A percentile compares a stretch with the other conserved stretches of the same genome.
phyloP scores from a whole-genome alignment of 2,888 invertebrate genomes.

The Calliphora vomitoria region DNA sequence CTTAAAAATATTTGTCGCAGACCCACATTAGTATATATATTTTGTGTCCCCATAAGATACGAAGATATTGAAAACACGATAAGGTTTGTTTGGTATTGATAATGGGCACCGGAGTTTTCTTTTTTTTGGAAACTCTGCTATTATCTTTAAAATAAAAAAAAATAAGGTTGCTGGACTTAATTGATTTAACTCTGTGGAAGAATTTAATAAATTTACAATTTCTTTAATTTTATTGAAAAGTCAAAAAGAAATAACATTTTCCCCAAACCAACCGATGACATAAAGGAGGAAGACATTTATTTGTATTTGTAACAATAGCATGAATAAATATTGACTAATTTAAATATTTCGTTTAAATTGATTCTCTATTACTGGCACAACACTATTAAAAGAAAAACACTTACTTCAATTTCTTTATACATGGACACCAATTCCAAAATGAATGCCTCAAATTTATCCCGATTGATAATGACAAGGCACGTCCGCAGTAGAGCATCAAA shows the following conservation, averaged over 20 bases:
- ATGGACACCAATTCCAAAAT: conserved; percentile 76
- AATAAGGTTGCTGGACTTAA: too few species aligned
- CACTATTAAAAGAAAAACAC: conserved; percentile 35
- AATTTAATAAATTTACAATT: neutral
- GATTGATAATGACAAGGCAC: conserved; percentile 78
- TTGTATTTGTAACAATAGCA: neutral
- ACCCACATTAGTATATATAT: too few species aligned
- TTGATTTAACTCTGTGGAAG: too few species aligned
- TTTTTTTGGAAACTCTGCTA: too few species aligned
- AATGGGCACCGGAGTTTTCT: too few species aligned
- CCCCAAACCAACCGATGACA: neutral
- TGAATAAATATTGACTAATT: conserved; percentile 39
- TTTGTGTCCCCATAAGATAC: too few species aligned
- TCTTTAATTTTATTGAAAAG: neutral
- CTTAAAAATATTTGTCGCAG: too few species aligned
- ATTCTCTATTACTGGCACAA: conserved; percentile 14
- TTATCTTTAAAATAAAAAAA: too few species aligned
- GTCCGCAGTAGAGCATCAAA: conserved; percentile 81
- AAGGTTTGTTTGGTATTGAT: too few species aligned
- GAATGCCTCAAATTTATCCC: conserved; percentile 79
- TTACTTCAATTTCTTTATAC: conserved; percentile 79
- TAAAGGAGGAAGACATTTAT: conserved; percentile 3
- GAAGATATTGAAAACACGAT: too few species aligned
- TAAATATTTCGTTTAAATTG: conserved; percentile 44
- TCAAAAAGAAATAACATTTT: neutral